phyloP scores from a whole-genome alignment of 2,888 invertebrate species.

The Acleris literana region DNA sequence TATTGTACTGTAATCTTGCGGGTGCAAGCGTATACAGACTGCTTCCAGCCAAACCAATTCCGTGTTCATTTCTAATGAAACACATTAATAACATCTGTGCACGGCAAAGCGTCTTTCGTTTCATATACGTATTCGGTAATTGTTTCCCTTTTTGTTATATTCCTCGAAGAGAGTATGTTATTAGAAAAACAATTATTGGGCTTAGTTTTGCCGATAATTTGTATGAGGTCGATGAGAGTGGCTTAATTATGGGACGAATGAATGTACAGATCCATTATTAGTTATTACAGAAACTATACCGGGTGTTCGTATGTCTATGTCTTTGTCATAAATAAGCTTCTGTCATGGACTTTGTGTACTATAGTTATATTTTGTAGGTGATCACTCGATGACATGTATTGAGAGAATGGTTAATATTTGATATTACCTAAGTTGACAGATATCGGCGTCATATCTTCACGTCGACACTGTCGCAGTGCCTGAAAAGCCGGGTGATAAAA shows the following conservation, averaged over 20 bases:
- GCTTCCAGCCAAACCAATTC: constrained; percentile 29
- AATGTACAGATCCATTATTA: neutral
- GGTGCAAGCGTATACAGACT: neutral
- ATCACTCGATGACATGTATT: too few species aligned
- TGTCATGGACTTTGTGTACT: too few species aligned
- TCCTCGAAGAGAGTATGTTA: constrained; percentile 22
- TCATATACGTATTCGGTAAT: constrained; percentile 58
- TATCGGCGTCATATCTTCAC: too few species aligned
- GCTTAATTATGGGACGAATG: neutral
- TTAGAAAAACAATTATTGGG: constrained; percentile 19
- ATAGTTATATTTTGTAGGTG: too few species aligned
- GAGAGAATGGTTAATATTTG: too few species aligned
- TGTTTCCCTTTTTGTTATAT: constrained; percentile 46
- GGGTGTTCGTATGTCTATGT: too few species aligned
- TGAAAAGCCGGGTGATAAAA: too few species aligned
- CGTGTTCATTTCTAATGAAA: constrained; percentile 59
- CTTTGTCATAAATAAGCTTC: too few species aligned
- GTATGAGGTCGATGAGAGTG: constrained; percentile 5
- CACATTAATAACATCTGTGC: constrained; percentile 70
- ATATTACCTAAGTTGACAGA: too few species aligned
- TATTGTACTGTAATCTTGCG: neutral
- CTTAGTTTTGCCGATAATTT: constrained; percentile 6
- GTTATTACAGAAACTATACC: too few species aligned
- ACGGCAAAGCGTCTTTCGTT: constrained; percentile 66
- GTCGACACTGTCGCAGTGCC: too few species aligned